Evolutionary conservation across 2,888 invertebrate species (phyloP), one percentile per base, ranked within the genome.

Genomic region (Tinea pellionella): DNA sequence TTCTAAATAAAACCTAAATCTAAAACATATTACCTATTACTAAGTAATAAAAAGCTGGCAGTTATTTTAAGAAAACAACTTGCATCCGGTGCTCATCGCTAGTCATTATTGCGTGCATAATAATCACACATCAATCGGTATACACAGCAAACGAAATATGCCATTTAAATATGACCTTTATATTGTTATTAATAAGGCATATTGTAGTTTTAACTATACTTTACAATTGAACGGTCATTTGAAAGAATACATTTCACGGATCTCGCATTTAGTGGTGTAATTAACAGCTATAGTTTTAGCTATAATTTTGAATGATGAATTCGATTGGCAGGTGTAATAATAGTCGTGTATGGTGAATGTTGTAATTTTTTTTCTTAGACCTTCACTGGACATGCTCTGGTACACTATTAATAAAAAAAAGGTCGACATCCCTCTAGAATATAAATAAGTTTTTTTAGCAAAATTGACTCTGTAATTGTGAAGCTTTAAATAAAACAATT

Each of bases 241-340:
- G 13, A 32, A 32, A 57, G 78, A 71, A 77, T 78, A 73, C 62
- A 77, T 80, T 82, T 77, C 73, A 79, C 72, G 82, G 73, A 68
- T 68, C 68, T 68, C 61, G 65, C 67, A 65, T 67, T 76, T 66
- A 63, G 69, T 68, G 68, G 67, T 72, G 69, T 72, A 78, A 81
- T 81, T 78, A 79, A 66, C 66, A 62, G 62, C 63, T 64, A 61
- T 61, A 60, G 62, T 62, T 63, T 61, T 59, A 62, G 63, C 61
- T 66, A 66, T 64, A 63, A 68, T 69, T 73, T 69, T 61, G 71
- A 66, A 64, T 68, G 68, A 73, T 70, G 62, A 64, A 65, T 64
- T 64, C 68, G 72, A 74, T 71, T 70, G 68, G 67, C 59, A 65
- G 67, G 67, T 68, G 60, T 63, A 64, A 62, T 67, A 47, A 61